Conservation (phyloP, 37 sponge, comb jelly and placozoan species). For the Ianthella basta region DNA sequence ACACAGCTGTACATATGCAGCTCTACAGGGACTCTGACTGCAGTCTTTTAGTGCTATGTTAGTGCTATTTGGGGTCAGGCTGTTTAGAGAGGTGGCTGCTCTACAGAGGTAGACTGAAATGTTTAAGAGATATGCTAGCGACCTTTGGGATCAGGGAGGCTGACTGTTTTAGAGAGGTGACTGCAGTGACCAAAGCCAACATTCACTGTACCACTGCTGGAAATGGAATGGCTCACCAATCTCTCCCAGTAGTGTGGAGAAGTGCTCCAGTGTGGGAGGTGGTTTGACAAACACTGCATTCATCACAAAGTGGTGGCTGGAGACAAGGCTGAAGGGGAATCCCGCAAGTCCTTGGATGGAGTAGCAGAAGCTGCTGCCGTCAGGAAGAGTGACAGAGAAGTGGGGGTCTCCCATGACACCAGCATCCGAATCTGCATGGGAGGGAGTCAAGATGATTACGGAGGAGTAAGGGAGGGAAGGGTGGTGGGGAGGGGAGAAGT, state of each 20-base stretch:
- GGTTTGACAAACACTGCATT: conserved; percentile 24
- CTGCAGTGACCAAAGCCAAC: too few species aligned
- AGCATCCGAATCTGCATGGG: too few species aligned
- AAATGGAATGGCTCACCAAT: too few species aligned
- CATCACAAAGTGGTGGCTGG: conserved; percentile 4
- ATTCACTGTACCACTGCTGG: too few species aligned
- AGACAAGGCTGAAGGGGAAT: conserved; percentile 10
- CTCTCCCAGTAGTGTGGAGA: conserved; percentile 1
- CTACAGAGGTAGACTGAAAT: too few species aligned
- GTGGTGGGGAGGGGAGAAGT: neutral
- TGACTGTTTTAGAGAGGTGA: too few species aligned
- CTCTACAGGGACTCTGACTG: too few species aligned
- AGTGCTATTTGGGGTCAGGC: too few species aligned
- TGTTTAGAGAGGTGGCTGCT: neutral
- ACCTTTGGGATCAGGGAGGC: too few species aligned
- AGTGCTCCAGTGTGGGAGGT: neutral
- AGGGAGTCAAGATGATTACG: neutral
- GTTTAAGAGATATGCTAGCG: too few species aligned
- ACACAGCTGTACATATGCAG: too few species aligned
- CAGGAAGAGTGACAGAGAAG: neutral
- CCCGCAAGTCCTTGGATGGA: conserved; percentile 11
- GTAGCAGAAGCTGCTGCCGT: neutral
- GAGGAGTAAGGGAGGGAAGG: neutral
- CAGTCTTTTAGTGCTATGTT: too few species aligned
- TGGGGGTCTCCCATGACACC: conserved; percentile 12